These are phyloP conservation scores for Hippocampus guttulatus DNA, from an alignment of 2,113 vertebrate genomes.

Conservation along the genomic window DNA sequence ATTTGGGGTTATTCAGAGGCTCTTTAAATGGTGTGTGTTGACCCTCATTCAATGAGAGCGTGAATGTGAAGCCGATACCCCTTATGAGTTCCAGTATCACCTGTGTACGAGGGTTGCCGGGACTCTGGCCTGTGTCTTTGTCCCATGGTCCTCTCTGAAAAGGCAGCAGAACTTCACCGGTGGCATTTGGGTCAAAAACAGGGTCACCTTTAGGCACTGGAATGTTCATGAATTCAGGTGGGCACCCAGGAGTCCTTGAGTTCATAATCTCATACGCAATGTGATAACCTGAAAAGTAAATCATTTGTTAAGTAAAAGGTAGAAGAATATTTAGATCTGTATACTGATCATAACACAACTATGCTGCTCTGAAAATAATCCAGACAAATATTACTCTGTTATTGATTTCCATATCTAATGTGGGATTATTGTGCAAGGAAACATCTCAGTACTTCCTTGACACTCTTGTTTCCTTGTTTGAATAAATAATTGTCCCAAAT, in stretches of 20 bases:
- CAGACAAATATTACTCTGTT: too few relatives aligned
- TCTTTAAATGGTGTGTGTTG: too few relatives aligned
- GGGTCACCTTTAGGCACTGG: conserved; percentile 76
- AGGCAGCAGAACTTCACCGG: conserved; percentile 75
- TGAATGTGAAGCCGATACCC: neutral
- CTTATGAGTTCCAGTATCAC: conserved; percentile 21
- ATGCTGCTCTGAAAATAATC: too few relatives aligned
- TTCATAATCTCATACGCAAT: conserved; percentile 71
- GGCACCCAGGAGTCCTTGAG: conserved; percentile 66
- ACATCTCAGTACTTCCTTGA: neutral
- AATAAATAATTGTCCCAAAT: neutral
- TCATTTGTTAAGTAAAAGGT: neutral
- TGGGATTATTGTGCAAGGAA: too few relatives aligned
- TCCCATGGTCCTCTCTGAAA: conserved; percentile 85
- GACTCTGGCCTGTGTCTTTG: conserved; percentile 78
- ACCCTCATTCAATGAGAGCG: too few relatives aligned
- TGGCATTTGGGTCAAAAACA: conserved; percentile 73
- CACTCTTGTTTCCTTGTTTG: neutral
- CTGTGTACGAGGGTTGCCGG: conserved; percentile 86
- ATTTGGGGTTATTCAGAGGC: neutral
- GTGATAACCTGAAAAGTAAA: conserved; percentile 72
- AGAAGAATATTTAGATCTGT: neutral
- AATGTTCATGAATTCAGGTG: conserved; percentile 89
- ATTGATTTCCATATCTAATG: too few relatives aligned
- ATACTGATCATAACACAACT: neutral